Evolutionary conservation across 2,888 invertebrate species (phyloP), one percentile per base, ranked within the genome.

Genomic region (Orthosia cruda): DNA sequence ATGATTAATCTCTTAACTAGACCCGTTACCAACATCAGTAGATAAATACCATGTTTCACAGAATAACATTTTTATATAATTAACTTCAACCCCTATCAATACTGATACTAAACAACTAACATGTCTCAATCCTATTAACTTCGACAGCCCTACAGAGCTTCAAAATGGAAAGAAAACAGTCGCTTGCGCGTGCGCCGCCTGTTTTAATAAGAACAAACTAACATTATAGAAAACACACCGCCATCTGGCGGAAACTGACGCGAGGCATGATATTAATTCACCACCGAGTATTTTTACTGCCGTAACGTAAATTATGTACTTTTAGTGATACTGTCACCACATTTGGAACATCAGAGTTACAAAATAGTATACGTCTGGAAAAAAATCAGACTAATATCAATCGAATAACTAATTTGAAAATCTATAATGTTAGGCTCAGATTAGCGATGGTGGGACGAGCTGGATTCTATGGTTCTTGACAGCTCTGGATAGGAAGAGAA

Each of bases 101-200:
- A 40, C 3, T 2, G 9, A 15, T 55, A 65, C 23, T 54, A 13
- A 18, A 32, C 26, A 55, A 45, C 52, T 66, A 58, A 69, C 18
- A 49, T 26, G 16, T 1, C 16, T 13, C 13, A 9, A n/a, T 65
- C 26, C 20, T 65, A 67, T 77, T 58, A 71, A 68, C 52, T 40
- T n/a, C 40, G 82, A 55, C 90, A 92, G 69, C 92, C 91, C 91
- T 92, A 86, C 74, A 77, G 85, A 66, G 80, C 80, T 84, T 84
- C 85, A 78, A 89, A 92, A 93, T 92, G 86, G 90, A 95, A 94
- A 91, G 92, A 94, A 95, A 95, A 94, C 94, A 95, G 92, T 90
- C 85, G 86, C 92, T 90, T 88, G 92, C 91, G 93, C 91, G 83
- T 84, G 86, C 84, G 70, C 65, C 84, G 87, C 83, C 61, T 47